phyloP scores from a whole-genome alignment of 1,140 invertebrate genomes.

The Epicauta chinensis region DNA sequence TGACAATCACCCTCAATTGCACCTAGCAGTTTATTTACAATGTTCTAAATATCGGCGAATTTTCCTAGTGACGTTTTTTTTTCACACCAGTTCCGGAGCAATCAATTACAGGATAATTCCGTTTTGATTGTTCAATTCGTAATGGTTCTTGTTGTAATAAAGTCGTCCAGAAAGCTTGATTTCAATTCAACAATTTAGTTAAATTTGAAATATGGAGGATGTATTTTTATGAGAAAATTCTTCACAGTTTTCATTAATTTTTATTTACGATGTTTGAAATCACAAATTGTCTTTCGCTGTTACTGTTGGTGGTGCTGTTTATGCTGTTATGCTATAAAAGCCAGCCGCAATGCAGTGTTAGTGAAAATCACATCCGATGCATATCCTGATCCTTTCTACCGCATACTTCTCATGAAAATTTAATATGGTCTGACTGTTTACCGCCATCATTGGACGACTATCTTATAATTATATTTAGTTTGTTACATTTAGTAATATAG shows the following conservation, averaged over 20 bases:
- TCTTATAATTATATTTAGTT: slow-evolving; percentile 3
- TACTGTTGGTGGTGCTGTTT: too few relatives aligned
- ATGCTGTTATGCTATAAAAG: slow-evolving; percentile 4
- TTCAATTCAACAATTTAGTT: slow-evolving; percentile 2
- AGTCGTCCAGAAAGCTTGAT: neutral
- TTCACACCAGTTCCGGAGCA: neutral
- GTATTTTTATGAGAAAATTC: too few relatives aligned
- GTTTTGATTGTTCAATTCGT: neutral
- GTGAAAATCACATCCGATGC: slow-evolving; percentile 13
- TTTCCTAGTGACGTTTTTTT: neutral
- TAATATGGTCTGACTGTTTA: slow-evolving; percentile 9
- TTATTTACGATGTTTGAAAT: slow-evolving; percentile 8
- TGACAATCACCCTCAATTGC: too few relatives aligned
- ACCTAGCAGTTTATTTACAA: too few relatives aligned
- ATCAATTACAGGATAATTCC: neutral
- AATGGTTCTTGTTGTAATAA: neutral
- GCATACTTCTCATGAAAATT: slow-evolving; percentile 16
- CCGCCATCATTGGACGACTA: slow-evolving; percentile 5
- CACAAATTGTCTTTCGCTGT: slow-evolving; percentile 9
- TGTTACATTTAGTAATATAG: neutral
- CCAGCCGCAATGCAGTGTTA: slow-evolving; percentile 11
- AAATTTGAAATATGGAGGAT: slow-evolving; percentile 5
- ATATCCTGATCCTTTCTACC: slow-evolving; percentile 8
- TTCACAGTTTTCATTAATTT: slow-evolving; percentile 9
- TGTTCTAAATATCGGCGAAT: neutral